Evolutionary conservation across 2,888 invertebrate species (phyloP).

Genomic region (Eledona agricola): DNA sequence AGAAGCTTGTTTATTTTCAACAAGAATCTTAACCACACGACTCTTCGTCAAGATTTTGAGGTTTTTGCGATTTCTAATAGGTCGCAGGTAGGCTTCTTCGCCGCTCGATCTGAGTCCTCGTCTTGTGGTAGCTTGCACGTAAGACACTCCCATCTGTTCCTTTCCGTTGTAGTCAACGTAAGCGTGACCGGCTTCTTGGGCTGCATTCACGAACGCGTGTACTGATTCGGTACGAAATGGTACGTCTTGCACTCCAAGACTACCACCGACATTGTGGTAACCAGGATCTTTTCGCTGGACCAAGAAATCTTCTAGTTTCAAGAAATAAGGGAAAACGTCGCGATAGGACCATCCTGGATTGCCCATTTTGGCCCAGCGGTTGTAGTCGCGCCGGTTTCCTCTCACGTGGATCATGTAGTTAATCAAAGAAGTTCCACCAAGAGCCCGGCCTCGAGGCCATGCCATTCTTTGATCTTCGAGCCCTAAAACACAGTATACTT

Average conservation of each 20-base stretch:
- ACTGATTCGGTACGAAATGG: constrained; percentile 62
- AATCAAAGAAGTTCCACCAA: constrained; percentile 63
- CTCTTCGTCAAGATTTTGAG: constrained; percentile 72
- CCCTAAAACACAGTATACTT: constrained; percentile 41
- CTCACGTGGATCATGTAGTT: constrained; percentile 67
- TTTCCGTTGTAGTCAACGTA: constrained; percentile 76
- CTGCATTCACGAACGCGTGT: constrained; percentile 69
- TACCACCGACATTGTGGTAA: constrained; percentile 57
- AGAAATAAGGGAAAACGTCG: constrained; percentile 60
- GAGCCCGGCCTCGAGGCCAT: constrained; percentile 66
- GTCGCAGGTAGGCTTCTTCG: constrained; percentile 71
- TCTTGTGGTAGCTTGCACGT: constrained; percentile 70
- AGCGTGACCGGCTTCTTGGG: constrained; percentile 71
- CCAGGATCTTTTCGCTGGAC: constrained; percentile 52
- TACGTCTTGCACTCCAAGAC: constrained; percentile 55
- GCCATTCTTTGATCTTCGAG: constrained; percentile 58
- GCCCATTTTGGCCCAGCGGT: constrained; percentile 69
- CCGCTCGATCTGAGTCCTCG: constrained; percentile 73
- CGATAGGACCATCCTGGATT: constrained; percentile 65
- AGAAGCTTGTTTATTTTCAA: constrained; percentile 70
- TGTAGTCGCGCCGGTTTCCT: constrained; percentile 73
- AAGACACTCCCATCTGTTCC: constrained; percentile 68
- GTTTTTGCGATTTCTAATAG: constrained; percentile 69
- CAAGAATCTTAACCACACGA: constrained; percentile 72
- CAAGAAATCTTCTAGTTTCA: constrained; percentile 55